A percentile compares a stretch with the other conserved stretches of the same genome.
These are phyloP conservation scores for Tachyglossus aculeatus DNA, from an alignment of 2,797 vertebrate species.

Conservation along the genomic window DNA sequence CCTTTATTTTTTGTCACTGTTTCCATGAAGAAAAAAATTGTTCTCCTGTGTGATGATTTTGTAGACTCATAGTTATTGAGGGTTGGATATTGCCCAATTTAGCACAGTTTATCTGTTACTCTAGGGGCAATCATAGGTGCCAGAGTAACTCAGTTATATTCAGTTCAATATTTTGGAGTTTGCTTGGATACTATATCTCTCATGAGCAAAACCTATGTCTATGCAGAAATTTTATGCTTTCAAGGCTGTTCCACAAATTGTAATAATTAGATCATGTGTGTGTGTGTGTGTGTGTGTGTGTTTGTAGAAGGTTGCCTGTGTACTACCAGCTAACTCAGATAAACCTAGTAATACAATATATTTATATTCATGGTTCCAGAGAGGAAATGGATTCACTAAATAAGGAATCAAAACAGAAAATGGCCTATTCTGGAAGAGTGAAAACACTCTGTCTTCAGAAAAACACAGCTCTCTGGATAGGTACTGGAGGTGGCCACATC, in stretches of 20 bases:
- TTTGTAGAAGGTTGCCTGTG: background rate
- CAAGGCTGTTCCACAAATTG: too few species aligned
- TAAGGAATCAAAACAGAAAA: constrained; percentile 60
- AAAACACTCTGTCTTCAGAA: constrained; percentile 90
- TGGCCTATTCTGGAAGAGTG: constrained; percentile 80
- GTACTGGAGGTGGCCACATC: constrained; percentile 89
- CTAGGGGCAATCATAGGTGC: too few species aligned
- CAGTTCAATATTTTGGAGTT: too few species aligned
- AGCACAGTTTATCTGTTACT: too few species aligned
- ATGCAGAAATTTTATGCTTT: too few species aligned
- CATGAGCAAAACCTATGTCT: too few species aligned
- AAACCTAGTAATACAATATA: background rate
- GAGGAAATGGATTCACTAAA: constrained; percentile 65
- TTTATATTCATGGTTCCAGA: constrained; percentile 61
- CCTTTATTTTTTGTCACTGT: background rate
- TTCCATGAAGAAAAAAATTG: too few species aligned
- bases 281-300: background rate
- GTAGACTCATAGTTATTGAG: too few species aligned
- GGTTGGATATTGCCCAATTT: too few species aligned
- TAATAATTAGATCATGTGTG: background rate
- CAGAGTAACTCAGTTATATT: too few species aligned
- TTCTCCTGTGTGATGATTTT: too few species aligned
- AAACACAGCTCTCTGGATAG: constrained; percentile 88
- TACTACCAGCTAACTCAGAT: background rate
- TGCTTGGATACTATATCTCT: too few species aligned